Evolutionary conservation across 2,888 invertebrate species (phyloP).

Genomic region (Drosophila pegasa): DNA sequence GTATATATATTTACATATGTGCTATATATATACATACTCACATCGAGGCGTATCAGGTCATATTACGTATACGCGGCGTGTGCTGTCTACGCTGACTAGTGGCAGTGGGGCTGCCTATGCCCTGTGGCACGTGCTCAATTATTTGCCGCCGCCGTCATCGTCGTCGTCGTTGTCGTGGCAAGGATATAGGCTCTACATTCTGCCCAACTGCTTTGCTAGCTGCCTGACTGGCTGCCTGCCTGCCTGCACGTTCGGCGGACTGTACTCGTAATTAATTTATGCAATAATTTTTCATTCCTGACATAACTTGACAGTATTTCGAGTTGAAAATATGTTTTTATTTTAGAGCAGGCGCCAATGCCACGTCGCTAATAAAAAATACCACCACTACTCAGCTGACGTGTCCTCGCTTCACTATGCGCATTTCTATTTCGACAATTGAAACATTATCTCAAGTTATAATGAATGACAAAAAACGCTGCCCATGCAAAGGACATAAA

Average conservation of each 20-base stretch:
- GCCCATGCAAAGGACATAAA: conserved; percentile 58
- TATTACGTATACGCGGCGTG: conserved; percentile 58
- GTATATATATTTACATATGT: background rate
- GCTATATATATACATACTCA: conserved; percentile 14
- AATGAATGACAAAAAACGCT: conserved; percentile 64
- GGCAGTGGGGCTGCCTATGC: conserved; percentile 18
- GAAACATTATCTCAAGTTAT: conserved; percentile 64
- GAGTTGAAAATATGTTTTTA: conserved; percentile 54
- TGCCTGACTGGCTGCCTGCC: conserved; percentile 15
- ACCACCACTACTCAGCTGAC: conserved; percentile 9
- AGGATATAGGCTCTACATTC: conserved; percentile 38
- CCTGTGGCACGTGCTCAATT: conserved; percentile 66
- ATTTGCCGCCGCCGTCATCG: conserved; percentile 45
- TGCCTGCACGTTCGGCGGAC: conserved; percentile 50
- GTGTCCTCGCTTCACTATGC: conserved; percentile 24
- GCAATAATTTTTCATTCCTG: conserved; percentile 78
- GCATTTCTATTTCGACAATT: conserved; percentile 55
- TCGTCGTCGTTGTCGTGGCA: conserved; percentile 21
- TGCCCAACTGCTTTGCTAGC: conserved; percentile 11
- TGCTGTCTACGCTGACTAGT: conserved; percentile 20
- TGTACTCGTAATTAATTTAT: conserved; percentile 74
- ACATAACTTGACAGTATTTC: conserved; percentile 70
- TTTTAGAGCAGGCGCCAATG: conserved; percentile 51
- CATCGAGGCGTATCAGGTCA: conserved; percentile 54
- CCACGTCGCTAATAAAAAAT: conserved; percentile 36